A percentile compares a stretch with the other conserved stretches of the same genome.
Conservation (phyloP, 2,888 invertebrate genomes). For the Spodoptera exigua region DNA sequence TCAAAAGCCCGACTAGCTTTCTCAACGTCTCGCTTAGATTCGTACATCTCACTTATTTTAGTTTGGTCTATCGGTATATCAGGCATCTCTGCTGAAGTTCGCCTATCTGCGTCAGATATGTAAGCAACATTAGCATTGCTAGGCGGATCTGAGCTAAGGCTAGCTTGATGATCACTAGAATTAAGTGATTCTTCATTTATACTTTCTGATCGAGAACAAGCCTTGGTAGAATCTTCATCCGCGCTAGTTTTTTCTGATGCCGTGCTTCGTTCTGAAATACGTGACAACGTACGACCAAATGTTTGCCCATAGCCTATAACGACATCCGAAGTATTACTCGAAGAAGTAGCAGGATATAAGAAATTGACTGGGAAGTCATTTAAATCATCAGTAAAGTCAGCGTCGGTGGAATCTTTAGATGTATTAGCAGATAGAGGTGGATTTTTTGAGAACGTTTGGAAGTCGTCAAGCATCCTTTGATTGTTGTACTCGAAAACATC, state of each 20-base stretch:
- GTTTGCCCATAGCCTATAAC: slow-evolving; percentile 92
- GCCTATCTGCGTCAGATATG: slow-evolving; percentile 93
- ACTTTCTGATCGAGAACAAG: slow-evolving; percentile 95
- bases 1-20: slow-evolving; percentile 70
- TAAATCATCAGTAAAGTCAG: slow-evolving; percentile 93
- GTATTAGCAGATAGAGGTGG: slow-evolving; percentile 85
- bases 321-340: slow-evolving; percentile 90
- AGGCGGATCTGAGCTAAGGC: slow-evolving; percentile 95
- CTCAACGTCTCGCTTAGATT: slow-evolving; percentile 85
- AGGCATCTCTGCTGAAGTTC: slow-evolving; percentile 95
- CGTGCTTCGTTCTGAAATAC: slow-evolving; percentile 96
- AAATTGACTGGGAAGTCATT: slow-evolving; percentile 93
- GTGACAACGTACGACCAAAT: slow-evolving; percentile 94
- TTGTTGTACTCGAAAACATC: slow-evolving; percentile 84
- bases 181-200: slow-evolving; percentile 95
- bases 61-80: slow-evolving; percentile 94
- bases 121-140: slow-evolving; percentile 93
- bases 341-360: slow-evolving; percentile 91
- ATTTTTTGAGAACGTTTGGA: slow-evolving; percentile 86
- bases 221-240: slow-evolving; percentile 95
- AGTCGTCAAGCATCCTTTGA: slow-evolving; percentile 84
- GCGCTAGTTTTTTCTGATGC: slow-evolving; percentile 96
- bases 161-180: slow-evolving; percentile 95
- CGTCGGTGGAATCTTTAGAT: slow-evolving; percentile 89
- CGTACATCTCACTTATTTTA: slow-evolving; percentile 89